Evolutionary conservation across 2,797 vertebrate genomes (phyloP).

Genomic region (Sciurus carolinensis): DNA sequence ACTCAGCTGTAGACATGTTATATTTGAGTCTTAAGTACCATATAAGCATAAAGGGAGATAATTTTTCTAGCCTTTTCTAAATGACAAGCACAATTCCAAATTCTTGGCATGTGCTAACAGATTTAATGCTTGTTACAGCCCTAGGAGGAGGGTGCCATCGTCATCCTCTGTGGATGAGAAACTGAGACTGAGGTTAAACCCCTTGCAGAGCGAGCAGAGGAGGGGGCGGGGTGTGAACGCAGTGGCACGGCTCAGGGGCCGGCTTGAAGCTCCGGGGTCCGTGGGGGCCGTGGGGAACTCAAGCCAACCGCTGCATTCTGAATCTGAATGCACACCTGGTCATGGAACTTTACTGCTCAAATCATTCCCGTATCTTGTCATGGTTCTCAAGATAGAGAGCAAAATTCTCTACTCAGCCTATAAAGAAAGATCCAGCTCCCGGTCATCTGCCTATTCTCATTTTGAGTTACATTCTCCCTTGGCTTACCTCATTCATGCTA

Average conservation of each 20-base stretch:
- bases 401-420: background rate
- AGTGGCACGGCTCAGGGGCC: background rate
- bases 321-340: background rate
- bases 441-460: background rate
- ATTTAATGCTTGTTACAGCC: background rate
- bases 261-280: rapidly evolving
- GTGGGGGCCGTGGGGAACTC: rapidly evolving
- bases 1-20: background rate
- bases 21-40: constrained; percentile 6
- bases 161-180: background rate
- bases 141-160: background rate
- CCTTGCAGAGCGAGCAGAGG: background rate
- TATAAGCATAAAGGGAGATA: background rate
- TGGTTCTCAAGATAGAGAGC: background rate
- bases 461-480: background rate
- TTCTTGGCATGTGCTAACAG: background rate
- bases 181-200: background rate
- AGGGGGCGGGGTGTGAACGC: background rate
- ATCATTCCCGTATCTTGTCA: background rate
- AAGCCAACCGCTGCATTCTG: background rate
- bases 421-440: background rate
- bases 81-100: background rate
- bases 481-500: background rate
- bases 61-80: background rate
- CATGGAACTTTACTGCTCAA: background rate